Evolutionary conservation across 2,113 vertebrate genomes (phyloP).

Genomic region (Channa argus): DNA sequence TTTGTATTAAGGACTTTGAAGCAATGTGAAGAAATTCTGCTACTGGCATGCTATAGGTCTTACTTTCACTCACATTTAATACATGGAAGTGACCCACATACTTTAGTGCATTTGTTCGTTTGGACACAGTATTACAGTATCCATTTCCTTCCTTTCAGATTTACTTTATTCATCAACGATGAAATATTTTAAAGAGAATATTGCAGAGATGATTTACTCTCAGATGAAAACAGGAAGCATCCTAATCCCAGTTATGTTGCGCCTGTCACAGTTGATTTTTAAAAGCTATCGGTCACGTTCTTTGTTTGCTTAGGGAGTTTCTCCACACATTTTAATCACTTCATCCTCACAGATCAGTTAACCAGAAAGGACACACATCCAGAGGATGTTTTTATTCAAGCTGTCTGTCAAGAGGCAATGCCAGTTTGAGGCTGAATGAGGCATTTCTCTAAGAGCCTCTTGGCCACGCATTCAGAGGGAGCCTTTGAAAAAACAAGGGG

Average conservation of each 20-base stretch:
- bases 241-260: not conserved
- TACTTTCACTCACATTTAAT: too few relatives aligned
- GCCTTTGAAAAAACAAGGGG: conserved; percentile 37
- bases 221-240: not conserved
- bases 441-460: conserved; percentile 24
- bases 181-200: not conserved
- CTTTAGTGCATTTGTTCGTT: not conserved
- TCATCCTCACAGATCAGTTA: conserved; percentile 25
- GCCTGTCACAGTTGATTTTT: not conserved
- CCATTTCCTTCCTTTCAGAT: not conserved
- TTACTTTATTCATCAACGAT: conserved; percentile 12
- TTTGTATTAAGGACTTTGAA: not conserved
- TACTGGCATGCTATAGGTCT: too few relatives aligned
- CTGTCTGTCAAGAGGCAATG: conserved; percentile 38
- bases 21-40: not conserved
- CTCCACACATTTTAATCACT: conserved; percentile 14
- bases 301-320: conserved; percentile 26
- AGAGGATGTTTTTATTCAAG: conserved; percentile 28
- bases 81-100: conserved; percentile 10
- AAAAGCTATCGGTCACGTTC: conserved; percentile 8
- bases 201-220: conserved; percentile 4
- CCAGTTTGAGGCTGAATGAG: conserved; percentile 35
- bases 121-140: not conserved
- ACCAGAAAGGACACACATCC: conserved; percentile 15
- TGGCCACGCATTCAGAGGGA: conserved; percentile 30